phyloP scores from a whole-genome alignment of 2,113 vertebrate genomes.

The Taxidea taxus region DNA sequence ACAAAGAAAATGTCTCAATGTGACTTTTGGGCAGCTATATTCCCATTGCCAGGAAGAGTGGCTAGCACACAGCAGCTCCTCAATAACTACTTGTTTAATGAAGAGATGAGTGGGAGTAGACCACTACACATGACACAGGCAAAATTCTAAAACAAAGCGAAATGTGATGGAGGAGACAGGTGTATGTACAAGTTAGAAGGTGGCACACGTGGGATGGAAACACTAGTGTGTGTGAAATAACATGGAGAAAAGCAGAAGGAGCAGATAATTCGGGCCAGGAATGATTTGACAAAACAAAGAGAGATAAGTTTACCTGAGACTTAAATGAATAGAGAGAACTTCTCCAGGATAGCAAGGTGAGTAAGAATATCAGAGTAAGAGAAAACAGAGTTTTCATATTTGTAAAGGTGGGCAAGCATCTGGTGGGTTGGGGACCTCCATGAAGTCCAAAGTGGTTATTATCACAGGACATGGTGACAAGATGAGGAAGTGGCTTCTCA shows the following conservation, averaged over 20 bases:
- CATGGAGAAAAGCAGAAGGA: rapidly evolving
- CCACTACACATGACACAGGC: neutral
- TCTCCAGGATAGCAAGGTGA: neutral
- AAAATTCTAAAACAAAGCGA: neutral
- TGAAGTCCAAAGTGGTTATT: neutral
- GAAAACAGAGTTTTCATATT: neutral
- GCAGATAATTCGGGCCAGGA: neutral
- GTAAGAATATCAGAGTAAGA: neutral
- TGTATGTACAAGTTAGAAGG: neutral
- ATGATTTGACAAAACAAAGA: neutral
- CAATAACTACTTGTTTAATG: neutral
- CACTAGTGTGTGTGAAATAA: neutral
- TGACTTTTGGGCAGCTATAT: neutral
- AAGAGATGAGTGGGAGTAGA: neutral
- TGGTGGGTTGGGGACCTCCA: neutral
- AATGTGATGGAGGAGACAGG: neutral
- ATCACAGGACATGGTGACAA: neutral
- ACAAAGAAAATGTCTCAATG: neutral
- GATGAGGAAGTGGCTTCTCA: neutral
- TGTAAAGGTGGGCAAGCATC: neutral
- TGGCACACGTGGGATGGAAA: neutral
- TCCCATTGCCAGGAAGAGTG: neutral
- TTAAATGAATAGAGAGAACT: neutral
- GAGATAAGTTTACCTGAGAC: neutral
- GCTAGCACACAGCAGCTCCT: neutral